Base-by-base conservation (phyloP, 2,888 invertebrate species). In the Silvanus unidentatus region DNA sequence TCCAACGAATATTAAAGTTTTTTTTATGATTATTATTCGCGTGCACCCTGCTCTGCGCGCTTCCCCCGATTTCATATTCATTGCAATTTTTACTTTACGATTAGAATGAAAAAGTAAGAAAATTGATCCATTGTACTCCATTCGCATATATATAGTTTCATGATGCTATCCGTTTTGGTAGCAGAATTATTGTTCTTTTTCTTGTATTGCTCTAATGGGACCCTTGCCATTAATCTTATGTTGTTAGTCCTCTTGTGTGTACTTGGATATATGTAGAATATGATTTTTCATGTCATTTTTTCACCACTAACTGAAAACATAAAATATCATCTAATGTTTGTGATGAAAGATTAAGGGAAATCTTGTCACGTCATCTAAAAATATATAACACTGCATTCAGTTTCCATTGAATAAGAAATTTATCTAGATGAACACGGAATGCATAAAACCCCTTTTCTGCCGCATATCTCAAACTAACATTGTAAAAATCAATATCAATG, bases 1-100 rank as follows among this genome's bases (percentile, higher is more conserved):
- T 45, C 50, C 47, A 16, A 47, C 53, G 53, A 52, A 57, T 59
- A 55, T 59, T 57, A 48, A 53, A 55, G 45, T 55, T 57, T 57
- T 54, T 57, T 55, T 30, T 11, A 12, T 32, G 3, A n/a, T 32
- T 22, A 22, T 8, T 5, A 22, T 8, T 22, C n/a, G n/a, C n/a
- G n/a, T n/a, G n/a, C n/a, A n/a, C n/a, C n/a, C n/a, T n/a, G n/a
- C n/a, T n/a, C n/a, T n/a, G n/a, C n/a, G n/a, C n/a, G n/a, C n/a
- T n/a, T n/a, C n/a, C n/a, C n/a, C n/a, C n/a, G n/a, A n/a, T 11
- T n/a, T 40, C 36, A 44, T 32, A 39, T 40, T 32, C 39, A 16
- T 48, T 22, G 22, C 52, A 41, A 48, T 53, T 48, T 53, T 45
- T 45, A 37, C 41, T 45, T 53, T 32, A 8, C 50, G 47, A 22